phyloP scores from a whole-genome alignment of 2,113 vertebrate genomes.

The Antechinus flavipes region DNA sequence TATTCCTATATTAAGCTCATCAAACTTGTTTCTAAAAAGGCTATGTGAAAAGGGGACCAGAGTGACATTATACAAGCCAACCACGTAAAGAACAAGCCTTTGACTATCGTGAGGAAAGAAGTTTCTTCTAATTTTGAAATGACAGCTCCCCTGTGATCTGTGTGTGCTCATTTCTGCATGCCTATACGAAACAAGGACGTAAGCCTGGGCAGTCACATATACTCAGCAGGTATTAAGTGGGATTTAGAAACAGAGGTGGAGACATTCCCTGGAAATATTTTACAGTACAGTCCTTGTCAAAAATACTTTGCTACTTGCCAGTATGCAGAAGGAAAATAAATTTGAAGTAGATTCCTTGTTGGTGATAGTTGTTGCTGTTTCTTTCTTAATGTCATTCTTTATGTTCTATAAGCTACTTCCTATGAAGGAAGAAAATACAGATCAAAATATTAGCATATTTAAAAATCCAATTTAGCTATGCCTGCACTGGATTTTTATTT shows the following conservation, averaged over 20 bases:
- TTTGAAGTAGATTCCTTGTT: neutral
- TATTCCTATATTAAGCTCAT: neutral
- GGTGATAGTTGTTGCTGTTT: neutral
- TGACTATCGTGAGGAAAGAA: neutral
- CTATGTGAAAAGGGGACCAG: neutral
- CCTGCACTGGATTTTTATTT: neutral
- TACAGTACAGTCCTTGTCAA: neutral
- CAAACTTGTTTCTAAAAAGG: neutral
- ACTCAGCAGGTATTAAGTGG: neutral
- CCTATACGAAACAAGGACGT: neutral
- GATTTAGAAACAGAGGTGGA: neutral
- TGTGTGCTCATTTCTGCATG: neutral
- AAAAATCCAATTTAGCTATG: constrained; percentile 11
- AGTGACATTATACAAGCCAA: neutral
- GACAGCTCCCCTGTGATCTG: neutral
- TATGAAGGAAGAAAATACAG: neutral
- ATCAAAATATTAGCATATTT: constrained; percentile 4
- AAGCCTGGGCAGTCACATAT: neutral
- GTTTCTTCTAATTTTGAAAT: constrained; percentile 5
- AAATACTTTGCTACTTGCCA: neutral
- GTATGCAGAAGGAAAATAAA: neutral
- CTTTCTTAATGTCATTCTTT: neutral
- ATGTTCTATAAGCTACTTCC: neutral
- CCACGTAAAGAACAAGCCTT: neutral
- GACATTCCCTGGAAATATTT: constrained; percentile 11